Percentiles rank a stretch among this genome's conserved stretches.
phyloP scores from a whole-genome alignment of 2,113 vertebrate species.

The Eira barbara region DNA sequence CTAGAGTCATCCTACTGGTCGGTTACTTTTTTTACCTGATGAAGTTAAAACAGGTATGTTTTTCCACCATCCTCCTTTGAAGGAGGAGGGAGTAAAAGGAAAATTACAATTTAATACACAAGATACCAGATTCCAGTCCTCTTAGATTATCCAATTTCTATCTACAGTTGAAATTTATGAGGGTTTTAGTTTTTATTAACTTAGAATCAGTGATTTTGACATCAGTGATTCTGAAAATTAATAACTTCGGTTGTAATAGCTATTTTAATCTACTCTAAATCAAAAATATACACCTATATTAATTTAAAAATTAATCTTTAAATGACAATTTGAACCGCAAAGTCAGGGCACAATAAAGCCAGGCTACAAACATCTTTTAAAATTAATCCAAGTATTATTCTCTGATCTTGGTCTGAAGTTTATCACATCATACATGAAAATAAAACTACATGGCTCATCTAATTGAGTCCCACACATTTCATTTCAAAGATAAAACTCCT shows the following conservation, averaged over 20 bases:
- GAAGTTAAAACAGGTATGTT: neutral
- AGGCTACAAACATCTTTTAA: neutral
- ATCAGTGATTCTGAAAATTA: conserved; percentile 20
- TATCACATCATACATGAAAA: neutral
- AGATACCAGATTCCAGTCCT: neutral
- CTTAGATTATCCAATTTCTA: neutral
- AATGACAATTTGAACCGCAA: neutral
- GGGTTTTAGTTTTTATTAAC: neutral
- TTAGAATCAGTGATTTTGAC: neutral
- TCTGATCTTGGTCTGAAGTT: neutral
- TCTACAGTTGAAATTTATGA: neutral
- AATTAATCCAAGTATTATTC: neutral
- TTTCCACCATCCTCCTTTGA: neutral
- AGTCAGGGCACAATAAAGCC: neutral
- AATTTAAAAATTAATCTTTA: neutral
- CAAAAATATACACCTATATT: neutral
- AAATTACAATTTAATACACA: conserved; percentile 4
- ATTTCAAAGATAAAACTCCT: conserved; percentile 8
- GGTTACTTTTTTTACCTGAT: neutral
- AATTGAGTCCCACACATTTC: neutral
- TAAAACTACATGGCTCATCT: neutral
- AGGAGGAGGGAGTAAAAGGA: neutral
- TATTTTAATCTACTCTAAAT: neutral
- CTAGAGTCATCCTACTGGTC: neutral
- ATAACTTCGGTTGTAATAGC: neutral